These are phyloP conservation scores for Rhadina sibilatrix DNA, from an alignment of 2,113 vertebrate species.

Conservation along the genomic window DNA sequence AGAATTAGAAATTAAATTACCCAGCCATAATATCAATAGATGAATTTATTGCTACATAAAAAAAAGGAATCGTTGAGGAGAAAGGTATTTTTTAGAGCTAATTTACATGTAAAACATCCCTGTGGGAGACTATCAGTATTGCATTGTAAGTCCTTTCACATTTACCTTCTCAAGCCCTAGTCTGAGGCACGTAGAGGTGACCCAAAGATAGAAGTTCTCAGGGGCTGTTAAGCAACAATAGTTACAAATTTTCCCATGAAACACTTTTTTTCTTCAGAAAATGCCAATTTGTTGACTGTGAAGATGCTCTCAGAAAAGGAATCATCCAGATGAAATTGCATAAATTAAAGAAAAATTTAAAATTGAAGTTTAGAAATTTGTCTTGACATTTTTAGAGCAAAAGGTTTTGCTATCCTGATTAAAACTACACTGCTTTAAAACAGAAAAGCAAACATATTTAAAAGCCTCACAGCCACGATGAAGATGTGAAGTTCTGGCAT, in stretches of 20 bases:
- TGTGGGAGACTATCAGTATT: not conserved
- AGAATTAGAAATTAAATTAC: conserved; percentile 19
- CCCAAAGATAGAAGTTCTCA: not conserved
- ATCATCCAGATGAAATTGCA: not conserved
- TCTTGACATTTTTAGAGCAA: not conserved
- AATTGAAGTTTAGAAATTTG: not conserved
- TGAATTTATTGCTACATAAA: not conserved
- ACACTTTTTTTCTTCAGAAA: not conserved
- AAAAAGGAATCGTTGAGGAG: not conserved
- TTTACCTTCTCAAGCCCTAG: not conserved
- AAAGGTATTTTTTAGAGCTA: not conserved
- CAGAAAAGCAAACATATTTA: not conserved
- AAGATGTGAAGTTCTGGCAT: not conserved
- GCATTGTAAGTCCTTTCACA: not conserved
- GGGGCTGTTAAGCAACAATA: not conserved
- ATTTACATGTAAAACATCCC: conserved; percentile 8
- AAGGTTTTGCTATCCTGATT: not conserved
- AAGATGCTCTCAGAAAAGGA: not conserved
- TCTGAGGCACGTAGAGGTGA: not conserved
- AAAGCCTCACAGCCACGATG: not conserved
- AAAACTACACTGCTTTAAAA: not conserved
- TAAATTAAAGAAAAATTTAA: not conserved
- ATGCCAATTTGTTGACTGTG: not conserved
- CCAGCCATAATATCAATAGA: not conserved
- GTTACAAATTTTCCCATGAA: not conserved